Conservation (phyloP, 2,797 vertebrate genomes). For the Balearica regulorum region DNA sequence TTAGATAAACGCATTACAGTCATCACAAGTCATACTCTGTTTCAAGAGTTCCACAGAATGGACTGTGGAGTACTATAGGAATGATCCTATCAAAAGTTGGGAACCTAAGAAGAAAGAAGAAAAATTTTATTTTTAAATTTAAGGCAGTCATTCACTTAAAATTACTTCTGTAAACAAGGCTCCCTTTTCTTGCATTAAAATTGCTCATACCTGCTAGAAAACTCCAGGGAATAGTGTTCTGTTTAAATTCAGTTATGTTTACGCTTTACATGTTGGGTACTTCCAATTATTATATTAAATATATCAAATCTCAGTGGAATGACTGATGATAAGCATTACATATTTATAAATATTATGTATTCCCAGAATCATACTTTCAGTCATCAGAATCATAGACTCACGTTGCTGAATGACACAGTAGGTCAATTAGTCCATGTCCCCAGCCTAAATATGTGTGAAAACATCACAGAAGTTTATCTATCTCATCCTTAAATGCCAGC, state of each 20-base stretch:
- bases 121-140: background rate
- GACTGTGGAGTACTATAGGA: background rate
- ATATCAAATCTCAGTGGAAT: background rate
- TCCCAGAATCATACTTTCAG: background rate
- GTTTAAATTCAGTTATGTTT: slow-evolving; percentile 15
- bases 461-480: background rate
- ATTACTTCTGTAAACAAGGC: background rate
- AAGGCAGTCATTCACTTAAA: background rate
- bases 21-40: background rate
- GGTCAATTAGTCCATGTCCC: background rate
- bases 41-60: background rate
- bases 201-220: background rate
- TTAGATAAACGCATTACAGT: background rate
- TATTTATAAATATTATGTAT: slow-evolving; percentile 29
- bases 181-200: background rate
- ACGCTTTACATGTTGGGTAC: background rate
- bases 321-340: background rate
- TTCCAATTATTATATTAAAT: slow-evolving; percentile 25
- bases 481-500: background rate
- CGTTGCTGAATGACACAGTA: background rate
- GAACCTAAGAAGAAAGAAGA: background rate
- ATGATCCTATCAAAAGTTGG: background rate
- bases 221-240: background rate
- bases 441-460: background rate
- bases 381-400: background rate